These are phyloP conservation scores for Glyptemys insculpta DNA, from an alignment of 2,797 vertebrate species.

Conservation along the genomic window DNA sequence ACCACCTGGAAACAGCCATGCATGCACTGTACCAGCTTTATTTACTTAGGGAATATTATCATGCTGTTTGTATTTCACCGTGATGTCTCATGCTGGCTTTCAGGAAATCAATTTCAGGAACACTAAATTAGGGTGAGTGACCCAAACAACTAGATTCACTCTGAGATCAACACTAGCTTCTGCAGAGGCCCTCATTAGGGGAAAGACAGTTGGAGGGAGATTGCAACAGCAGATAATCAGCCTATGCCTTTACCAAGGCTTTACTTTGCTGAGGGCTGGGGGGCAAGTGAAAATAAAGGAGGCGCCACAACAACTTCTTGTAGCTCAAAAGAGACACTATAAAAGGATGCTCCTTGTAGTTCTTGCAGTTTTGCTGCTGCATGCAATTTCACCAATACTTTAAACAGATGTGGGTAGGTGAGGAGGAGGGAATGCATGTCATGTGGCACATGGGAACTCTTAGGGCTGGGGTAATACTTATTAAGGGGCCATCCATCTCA, in stretches of 20 bases:
- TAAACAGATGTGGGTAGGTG: constrained; percentile 59
- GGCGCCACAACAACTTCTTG: constrained; percentile 6
- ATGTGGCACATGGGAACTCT: constrained; percentile 26
- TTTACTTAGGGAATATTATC: not conserved
- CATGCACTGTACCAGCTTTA: not conserved
- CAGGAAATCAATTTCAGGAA: constrained; percentile 6
- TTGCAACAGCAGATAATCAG: not conserved
- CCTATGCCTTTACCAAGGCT: not conserved
- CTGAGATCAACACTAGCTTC: not conserved
- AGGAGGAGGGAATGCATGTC: constrained; percentile 10
- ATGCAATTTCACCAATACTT: constrained; percentile 32
- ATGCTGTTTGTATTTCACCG: not conserved
- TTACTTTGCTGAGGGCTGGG: not conserved
- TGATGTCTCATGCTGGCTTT: not conserved
- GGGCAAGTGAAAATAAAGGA: not conserved
- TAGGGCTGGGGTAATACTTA: constrained; percentile 14
- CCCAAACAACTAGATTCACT: not conserved
- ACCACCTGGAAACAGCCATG: not conserved
- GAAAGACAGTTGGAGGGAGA: not conserved
- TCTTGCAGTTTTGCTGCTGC: not conserved
- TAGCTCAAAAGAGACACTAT: not conserved
- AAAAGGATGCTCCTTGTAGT: not conserved
- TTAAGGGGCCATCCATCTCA: constrained; percentile 30
- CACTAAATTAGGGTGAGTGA: not conserved
- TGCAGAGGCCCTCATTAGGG: not conserved